Conservation (phyloP, 2,888 invertebrate genomes). For the Drosophila incognita region DNA sequence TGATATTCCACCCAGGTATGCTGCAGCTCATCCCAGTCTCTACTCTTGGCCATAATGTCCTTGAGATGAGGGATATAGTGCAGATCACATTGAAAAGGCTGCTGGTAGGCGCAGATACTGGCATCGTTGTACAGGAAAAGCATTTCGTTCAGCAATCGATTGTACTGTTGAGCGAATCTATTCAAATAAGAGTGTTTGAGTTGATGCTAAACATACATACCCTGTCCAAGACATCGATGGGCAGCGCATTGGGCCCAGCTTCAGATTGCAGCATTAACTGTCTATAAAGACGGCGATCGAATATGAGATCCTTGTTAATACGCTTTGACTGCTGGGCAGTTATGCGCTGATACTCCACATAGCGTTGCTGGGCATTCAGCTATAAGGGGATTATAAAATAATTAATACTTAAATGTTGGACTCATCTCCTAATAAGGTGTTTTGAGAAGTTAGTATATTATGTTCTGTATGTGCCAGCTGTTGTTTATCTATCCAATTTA, state of each 20-base stretch:
- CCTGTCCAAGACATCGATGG: constrained; percentile 92
- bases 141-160: constrained; percentile 95
- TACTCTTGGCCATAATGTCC: constrained; percentile 91
- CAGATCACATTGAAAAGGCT: constrained; percentile 92
- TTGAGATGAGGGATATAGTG: constrained; percentile 92
- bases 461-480: background rate
- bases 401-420: background rate
- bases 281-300: constrained; percentile 89
- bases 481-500: background rate
- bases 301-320: constrained; percentile 88
- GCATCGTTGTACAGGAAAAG: constrained; percentile 94
- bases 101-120: constrained; percentile 93
- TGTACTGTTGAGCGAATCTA: constrained; percentile 87
- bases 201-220: constrained; percentile 85
- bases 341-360: constrained; percentile 93
- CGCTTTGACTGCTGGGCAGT: constrained; percentile 91
- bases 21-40: constrained; percentile 95
- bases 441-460: background rate
- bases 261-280: constrained; percentile 91
- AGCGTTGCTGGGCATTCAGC: constrained; percentile 92
- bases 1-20: constrained; percentile 96
- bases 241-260: constrained; percentile 93
- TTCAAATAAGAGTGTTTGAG: background rate
- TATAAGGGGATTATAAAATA: constrained; percentile 82
- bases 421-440: background rate